A percentile compares a stretch with the other conserved stretches of the same genome.
Conservation (phyloP, 2,888 invertebrate species). For the Thecophora atra region DNA sequence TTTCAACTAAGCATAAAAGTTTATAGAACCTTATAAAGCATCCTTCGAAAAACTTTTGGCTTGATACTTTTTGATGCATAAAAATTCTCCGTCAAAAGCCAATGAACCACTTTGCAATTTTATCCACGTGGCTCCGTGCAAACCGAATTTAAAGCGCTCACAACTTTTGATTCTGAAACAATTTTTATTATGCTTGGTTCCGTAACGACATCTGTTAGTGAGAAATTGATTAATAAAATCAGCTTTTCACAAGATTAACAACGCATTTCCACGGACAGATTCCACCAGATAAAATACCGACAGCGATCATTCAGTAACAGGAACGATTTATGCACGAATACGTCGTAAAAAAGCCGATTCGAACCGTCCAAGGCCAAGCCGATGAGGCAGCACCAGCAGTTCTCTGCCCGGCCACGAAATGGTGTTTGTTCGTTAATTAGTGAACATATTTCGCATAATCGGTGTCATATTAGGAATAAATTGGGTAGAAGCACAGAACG, state of each 20-base stretch:
- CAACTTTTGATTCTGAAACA: conserved; percentile 57
- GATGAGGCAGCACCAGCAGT: neutral
- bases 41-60: no score
- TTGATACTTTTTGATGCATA: no score
- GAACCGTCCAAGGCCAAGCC: neutral
- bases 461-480: conserved; percentile 67
- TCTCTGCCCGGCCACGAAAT: conserved; percentile 42
- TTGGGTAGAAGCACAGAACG: conserved; percentile 65
- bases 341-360: conserved; percentile 48
- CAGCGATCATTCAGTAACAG: conserved; percentile 19
- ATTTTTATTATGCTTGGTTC: conserved; percentile 1
- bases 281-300: conserved; percentile 49
- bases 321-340: conserved; percentile 10
- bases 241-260: conserved; percentile 62
- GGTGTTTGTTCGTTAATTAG: conserved; percentile 66
- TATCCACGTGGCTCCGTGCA: no score
- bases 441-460: conserved; percentile 67
- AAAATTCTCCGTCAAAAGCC: no score
- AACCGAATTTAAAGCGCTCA: no score
- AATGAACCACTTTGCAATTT: no score
- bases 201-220: neutral
- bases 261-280: conserved; percentile 62
- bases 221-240: conserved; percentile 62
- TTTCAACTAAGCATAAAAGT: no score
- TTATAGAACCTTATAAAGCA: no score